phyloP scores from a whole-genome alignment of 2,113 vertebrate species.

The Aphelocoma coerulescens region DNA sequence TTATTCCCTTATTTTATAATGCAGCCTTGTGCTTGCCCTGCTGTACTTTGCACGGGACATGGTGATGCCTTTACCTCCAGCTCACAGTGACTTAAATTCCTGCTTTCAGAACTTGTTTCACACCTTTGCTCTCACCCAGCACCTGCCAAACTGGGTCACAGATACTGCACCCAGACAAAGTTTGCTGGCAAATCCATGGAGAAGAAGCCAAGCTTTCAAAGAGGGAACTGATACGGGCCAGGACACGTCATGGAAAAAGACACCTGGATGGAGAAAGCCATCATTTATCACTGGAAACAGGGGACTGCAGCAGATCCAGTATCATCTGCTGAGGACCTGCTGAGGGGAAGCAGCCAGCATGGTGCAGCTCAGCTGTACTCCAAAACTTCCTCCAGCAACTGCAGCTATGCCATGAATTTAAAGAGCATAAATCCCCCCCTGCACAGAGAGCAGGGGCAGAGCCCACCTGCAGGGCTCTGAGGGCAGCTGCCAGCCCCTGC shows the following conservation, averaged over 20 bases:
- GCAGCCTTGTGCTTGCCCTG: not conserved
- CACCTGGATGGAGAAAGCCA: not conserved
- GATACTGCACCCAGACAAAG: not conserved
- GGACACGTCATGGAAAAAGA: not conserved
- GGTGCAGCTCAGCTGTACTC: not conserved
- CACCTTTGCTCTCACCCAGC: not conserved
- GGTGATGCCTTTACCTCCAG: not conserved
- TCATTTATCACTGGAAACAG: not conserved
- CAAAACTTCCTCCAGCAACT: not conserved
- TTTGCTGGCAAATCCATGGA: not conserved
- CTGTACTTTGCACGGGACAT: not conserved
- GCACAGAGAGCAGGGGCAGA: not conserved
- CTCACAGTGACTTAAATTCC: not conserved
- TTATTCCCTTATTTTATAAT: not conserved
- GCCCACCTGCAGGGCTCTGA: fast-evolving
- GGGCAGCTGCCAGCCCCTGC: not conserved
- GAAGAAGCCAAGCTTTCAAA: not conserved
- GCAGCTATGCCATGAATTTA: not conserved
- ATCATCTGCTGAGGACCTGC: not conserved
- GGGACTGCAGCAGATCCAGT: not conserved
- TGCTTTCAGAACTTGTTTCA: not conserved
- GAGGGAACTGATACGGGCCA: not conserved
- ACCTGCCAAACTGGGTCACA: not conserved
- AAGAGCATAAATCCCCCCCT: not conserved
- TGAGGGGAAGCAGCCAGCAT: not conserved